phyloP scores from a whole-genome alignment of 2,113 vertebrate species.

The Pomatorhinus ruficollis region DNA sequence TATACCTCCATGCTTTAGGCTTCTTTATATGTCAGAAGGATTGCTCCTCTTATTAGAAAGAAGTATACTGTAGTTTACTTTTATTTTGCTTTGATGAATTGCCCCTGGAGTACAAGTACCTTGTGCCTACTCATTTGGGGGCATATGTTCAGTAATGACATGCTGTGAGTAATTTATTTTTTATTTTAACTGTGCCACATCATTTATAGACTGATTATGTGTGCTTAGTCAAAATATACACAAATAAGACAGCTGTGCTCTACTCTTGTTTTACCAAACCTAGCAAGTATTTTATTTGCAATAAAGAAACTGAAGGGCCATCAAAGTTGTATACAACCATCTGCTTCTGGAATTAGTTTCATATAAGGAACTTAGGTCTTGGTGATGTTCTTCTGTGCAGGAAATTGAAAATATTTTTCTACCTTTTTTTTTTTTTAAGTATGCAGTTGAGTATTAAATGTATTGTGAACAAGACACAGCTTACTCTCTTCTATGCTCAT shows the following conservation, averaged over 20 bases:
- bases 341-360: conserved; percentile 77
- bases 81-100: conserved; percentile 43
- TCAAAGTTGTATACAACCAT: conserved; percentile 72
- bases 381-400: conserved; percentile 25
- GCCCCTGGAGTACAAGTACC: background rate
- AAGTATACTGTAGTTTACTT: conserved; percentile 9
- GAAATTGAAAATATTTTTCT: conserved; percentile 26
- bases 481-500: background rate
- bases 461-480: background rate
- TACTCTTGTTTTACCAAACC: conserved; percentile 73
- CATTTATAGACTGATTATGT: conserved; percentile 65
- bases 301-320: conserved; percentile 77
- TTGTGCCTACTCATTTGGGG: conserved; percentile 3
- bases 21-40: conserved; percentile 37
- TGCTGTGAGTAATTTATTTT: background rate
- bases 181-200: conserved; percentile 36
- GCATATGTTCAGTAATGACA: conserved; percentile 59
- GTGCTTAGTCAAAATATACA: conserved; percentile 70
- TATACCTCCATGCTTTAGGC: conserved; percentile 23
- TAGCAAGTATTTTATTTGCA: conserved; percentile 78
- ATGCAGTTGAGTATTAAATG: conserved; percentile 11
- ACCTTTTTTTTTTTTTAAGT: background rate
- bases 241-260: conserved; percentile 74
- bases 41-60: conserved; percentile 14
- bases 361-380: conserved; percentile 65